These are phyloP conservation scores for Glaucomys volans DNA, from an alignment of 2,113 vertebrate species.

Conservation along the genomic window DNA sequence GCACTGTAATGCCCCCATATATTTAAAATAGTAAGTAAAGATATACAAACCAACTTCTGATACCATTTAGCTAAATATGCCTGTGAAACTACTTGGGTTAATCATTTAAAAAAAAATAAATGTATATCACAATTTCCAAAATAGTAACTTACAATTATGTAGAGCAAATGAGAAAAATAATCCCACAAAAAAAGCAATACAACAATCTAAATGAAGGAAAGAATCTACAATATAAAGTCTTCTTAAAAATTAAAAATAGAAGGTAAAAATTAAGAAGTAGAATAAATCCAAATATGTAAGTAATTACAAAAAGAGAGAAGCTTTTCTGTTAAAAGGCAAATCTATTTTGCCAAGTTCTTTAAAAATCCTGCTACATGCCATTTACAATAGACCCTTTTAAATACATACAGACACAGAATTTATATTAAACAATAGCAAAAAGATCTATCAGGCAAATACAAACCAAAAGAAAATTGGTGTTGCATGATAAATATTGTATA, in stretches of 20 bases:
- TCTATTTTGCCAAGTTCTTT: neutral
- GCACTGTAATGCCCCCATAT: neutral
- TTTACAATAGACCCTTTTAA: neutral
- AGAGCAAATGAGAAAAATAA: neutral
- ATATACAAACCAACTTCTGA: neutral
- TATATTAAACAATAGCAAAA: neutral
- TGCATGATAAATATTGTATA: neutral
- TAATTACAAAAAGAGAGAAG: neutral
- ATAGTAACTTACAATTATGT: neutral
- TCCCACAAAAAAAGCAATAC: neutral
- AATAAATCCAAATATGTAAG: neutral
- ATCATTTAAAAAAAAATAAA: neutral
- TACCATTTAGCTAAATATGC: neutral
- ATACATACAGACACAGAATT: neutral
- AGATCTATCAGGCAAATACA: neutral
- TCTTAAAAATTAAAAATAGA: neutral
- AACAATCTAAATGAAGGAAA: conserved; percentile 5
- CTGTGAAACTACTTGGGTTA: neutral
- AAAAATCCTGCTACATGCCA: neutral
- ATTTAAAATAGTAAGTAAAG: conserved; percentile 29
- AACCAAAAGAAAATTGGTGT: conserved; percentile 15
- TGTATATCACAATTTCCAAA: neutral
- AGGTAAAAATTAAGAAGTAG: conserved; percentile 28
- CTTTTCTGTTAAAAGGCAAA: neutral
- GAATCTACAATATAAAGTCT: neutral